A percentile compares a stretch with the other conserved stretches of the same genome.
phyloP scores from a whole-genome alignment of 30 jellyfish, hydroid and myxozoan genomes.

The Pelagia noctiluca region DNA sequence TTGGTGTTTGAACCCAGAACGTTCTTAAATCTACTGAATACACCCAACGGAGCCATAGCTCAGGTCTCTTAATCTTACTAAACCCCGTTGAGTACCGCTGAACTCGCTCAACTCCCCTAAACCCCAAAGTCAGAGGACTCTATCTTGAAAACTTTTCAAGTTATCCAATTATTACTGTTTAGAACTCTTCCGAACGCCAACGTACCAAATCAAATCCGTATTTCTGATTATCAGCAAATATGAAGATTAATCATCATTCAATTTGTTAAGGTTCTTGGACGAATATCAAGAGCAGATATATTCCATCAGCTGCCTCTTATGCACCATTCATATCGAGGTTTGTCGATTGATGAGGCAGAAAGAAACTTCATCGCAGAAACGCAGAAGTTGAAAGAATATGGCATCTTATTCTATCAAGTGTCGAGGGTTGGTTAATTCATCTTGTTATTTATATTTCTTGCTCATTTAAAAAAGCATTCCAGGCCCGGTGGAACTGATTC shows the following conservation, averaged over 20 bases:
- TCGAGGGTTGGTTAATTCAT: conserved; percentile 65
- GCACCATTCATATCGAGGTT: conserved; percentile 84
- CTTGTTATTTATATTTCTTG: background rate
- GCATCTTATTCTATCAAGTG: conserved; percentile 70
- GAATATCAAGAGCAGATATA: conserved; percentile 47
- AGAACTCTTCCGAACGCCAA: too few relatives aligned
- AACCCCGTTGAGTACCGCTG: too few relatives aligned
- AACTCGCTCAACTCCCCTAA: too few relatives aligned
- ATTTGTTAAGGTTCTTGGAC: conserved; percentile 16
- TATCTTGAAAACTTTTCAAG: too few relatives aligned
- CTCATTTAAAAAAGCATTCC: too few relatives aligned
- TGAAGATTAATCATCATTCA: background rate
- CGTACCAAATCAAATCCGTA: background rate
- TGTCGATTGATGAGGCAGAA: conserved; percentile 80
- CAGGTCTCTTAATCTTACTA: too few relatives aligned
- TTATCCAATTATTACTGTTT: too few relatives aligned
- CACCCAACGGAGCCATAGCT: too few relatives aligned
- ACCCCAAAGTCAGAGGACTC: too few relatives aligned
- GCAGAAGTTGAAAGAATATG: conserved; percentile 74
- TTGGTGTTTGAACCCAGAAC: too few relatives aligned
- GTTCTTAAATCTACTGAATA: too few relatives aligned
- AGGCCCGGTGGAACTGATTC: too few relatives aligned
- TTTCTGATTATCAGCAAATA: background rate
- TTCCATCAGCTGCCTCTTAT: conserved; percentile 67
- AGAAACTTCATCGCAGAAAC: conserved; percentile 60